phyloP scores from a whole-genome alignment of 2,888 invertebrate genomes.

The Chloroclystis v-ata region DNA sequence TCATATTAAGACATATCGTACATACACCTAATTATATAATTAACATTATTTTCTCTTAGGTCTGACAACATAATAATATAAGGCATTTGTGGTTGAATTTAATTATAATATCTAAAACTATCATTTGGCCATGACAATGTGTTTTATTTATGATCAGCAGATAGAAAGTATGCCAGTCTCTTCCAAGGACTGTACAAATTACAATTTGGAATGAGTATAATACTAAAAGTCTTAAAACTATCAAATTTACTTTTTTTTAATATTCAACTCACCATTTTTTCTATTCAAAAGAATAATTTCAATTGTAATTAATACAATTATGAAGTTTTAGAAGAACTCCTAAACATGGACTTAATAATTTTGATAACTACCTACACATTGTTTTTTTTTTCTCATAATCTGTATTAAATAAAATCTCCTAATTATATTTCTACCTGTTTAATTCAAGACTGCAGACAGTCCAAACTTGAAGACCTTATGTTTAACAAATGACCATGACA shows the following conservation, averaged over 20 bases:
- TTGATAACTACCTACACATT: too few relatives aligned
- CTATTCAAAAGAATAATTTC: too few relatives aligned
- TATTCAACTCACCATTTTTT: too few relatives aligned
- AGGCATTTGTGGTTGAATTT: slow-evolving; percentile 34
- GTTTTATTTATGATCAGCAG: too few relatives aligned
- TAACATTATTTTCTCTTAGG: slow-evolving; percentile 24
- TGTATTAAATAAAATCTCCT: neutral
- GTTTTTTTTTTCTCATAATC: too few relatives aligned
- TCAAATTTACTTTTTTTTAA: too few relatives aligned
- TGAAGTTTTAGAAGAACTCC: too few relatives aligned
- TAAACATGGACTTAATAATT: too few relatives aligned
- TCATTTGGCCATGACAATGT: neutral
- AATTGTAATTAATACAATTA: too few relatives aligned
- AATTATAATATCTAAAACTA: neutral
- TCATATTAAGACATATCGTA: slow-evolving; percentile 33
- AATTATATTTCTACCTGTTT: neutral
- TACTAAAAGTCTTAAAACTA: too few relatives aligned
- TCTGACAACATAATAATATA: slow-evolving; percentile 25
- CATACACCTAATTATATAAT: slow-evolving; percentile 33
- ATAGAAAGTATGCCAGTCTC: neutral
- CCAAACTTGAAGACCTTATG: neutral
- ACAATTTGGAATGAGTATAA: too few relatives aligned
- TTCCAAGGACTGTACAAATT: too few relatives aligned
- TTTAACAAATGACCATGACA: neutral
- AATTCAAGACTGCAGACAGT: neutral